Evolutionary conservation across 2,888 invertebrate species (phyloP).

Genomic region (Leuctra nigra): DNA sequence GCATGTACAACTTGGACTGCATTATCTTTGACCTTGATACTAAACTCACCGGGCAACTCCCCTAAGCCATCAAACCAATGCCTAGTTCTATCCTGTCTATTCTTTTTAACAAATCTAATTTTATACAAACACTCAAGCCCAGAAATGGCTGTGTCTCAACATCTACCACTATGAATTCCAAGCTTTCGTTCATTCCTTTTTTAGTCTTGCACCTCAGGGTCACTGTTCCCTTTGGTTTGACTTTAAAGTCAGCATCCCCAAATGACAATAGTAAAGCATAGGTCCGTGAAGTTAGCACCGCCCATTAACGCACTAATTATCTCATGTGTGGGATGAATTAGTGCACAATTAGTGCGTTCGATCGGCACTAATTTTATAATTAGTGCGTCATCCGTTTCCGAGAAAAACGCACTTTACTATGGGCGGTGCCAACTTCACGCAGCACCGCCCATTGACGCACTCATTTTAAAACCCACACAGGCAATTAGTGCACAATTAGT

Average conservation of each 20-base stretch:
- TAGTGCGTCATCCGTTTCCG: no score
- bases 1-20: background rate
- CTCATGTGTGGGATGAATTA: no score
- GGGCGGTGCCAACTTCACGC: no score
- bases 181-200: background rate
- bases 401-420: no score
- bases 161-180: background rate
- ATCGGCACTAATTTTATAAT: no score
- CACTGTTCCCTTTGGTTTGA: background rate
- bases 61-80: constrained; percentile 1
- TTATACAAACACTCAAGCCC: background rate
- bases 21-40: background rate
- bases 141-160: background rate
- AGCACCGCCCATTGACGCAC: no score
- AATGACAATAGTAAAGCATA: background rate
- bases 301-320: no score
- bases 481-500: no score
- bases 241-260: background rate
- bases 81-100: background rate
- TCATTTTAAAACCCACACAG: background rate
- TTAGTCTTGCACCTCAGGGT: background rate
- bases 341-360: no score
- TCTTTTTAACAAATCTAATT: background rate
- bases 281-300: no score
- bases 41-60: background rate